Base-by-base conservation (phyloP, 1,140 invertebrate genomes). In the Sminthurinus signatus region DNA sequence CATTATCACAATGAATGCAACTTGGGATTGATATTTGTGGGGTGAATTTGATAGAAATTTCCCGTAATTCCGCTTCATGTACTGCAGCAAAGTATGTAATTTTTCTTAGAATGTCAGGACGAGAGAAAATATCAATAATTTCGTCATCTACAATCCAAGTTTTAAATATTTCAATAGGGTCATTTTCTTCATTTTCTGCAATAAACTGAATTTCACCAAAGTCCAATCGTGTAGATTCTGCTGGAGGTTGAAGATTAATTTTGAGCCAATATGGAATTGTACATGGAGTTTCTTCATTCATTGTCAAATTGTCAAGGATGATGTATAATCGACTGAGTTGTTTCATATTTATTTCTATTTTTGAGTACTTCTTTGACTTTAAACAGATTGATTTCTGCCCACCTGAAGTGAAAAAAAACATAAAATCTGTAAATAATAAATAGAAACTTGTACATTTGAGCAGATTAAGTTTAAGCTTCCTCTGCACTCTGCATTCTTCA, bases 111-210 rank as follows among this genome's bases (percentile, higher is more conserved):
- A 12, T 19, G 17, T 56, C 54, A 8, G 54, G 54, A 19, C 54
- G 29, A 36, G 31, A 36, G 54, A 19, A 56, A 42, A 42, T 14
- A 21, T 56, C 54, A 56, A 56, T 56, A 19, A 42, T 56, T 25
- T 56, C n/a, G 23, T 56, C 54, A 23, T 56, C 54, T 36, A 56
- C 23, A 8, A 39, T 19, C 54, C 54, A 56, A 19, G 29, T 42
- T 39, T 39, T 56, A 12, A 5, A 27, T 2, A 42, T 19, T 12
- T 32, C 29, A 5, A 19, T 5, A 10, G 32, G 3, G 12, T 15
- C 54, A 3, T 39, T 19, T 36, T 32, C 17, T 10, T 2, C 29
- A 39, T 23, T 21, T 42, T 56, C 4, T 27, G 50, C 2, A 10
- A 52, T 52, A 25, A 52, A 52, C 14, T 28, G 50, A n/a, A 52